These are phyloP conservation scores for Theristicus caerulescens DNA, from an alignment of 2,113 vertebrate species.

Conservation along the genomic window DNA sequence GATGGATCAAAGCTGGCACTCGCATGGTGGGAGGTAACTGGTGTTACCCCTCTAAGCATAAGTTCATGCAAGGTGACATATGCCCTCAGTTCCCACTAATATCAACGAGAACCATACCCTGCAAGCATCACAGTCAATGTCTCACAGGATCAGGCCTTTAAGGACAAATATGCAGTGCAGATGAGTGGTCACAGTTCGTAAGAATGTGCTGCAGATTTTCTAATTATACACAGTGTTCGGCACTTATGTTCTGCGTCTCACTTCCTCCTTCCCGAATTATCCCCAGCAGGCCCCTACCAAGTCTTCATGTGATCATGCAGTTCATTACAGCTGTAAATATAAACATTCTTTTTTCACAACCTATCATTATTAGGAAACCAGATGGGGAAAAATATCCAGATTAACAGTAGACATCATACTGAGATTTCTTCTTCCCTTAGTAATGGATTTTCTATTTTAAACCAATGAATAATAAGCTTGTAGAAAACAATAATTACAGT, in stretches of 20 bases:
- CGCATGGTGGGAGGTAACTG: background rate
- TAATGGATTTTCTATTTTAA: background rate
- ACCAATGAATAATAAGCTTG: background rate
- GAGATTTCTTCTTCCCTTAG: background rate
- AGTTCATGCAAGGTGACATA: background rate
- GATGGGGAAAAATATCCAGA: background rate
- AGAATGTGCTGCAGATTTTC: background rate
- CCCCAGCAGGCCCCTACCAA: background rate
- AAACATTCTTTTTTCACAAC: background rate
- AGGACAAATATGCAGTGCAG: background rate
- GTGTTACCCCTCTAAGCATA: background rate
- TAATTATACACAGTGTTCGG: background rate
- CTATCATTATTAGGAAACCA: background rate
- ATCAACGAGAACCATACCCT: background rate
- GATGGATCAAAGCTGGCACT: slow-evolving; percentile 6
- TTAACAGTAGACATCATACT: background rate
- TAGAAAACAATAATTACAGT: slow-evolving; percentile 12
- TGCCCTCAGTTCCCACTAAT: background rate
- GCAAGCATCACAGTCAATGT: background rate
- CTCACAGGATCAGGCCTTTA: background rate
- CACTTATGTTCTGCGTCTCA: background rate
- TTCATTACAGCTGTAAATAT: slow-evolving; percentile 16
- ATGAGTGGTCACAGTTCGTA: background rate
- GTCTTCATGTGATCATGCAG: background rate
- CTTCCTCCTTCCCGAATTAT: background rate